Evolutionary conservation across 2,888 invertebrate genomes (phyloP).

Genomic region (Macropis europaea): DNA sequence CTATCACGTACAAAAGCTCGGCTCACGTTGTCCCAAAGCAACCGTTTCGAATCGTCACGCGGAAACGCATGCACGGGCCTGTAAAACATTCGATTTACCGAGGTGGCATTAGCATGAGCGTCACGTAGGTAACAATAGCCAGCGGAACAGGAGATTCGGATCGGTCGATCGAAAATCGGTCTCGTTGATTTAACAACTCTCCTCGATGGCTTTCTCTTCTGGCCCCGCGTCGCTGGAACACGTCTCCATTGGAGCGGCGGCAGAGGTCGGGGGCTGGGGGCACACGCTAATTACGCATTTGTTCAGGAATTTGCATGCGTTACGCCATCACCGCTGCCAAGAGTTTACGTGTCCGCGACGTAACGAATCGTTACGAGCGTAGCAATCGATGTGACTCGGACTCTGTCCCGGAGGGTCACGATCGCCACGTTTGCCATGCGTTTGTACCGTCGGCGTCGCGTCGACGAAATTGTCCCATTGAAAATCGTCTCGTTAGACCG

Average conservation of each 20-base stretch:
- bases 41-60: background rate
- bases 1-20: constrained; percentile 28
- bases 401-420: constrained; percentile 24
- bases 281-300: constrained; percentile 74
- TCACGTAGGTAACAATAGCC: constrained; percentile 56
- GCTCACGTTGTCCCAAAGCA: background rate
- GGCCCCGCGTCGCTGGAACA: background rate
- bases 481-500: constrained; percentile 47
- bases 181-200: constrained; percentile 64
- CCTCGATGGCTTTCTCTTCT: constrained; percentile 24
- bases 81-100: constrained; percentile 56
- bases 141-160: background rate
- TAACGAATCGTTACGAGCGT: constrained; percentile 65
- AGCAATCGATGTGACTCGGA: background rate
- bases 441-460: constrained; percentile 8
- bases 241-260: constrained; percentile 21
- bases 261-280: no score
- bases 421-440: constrained; percentile 22
- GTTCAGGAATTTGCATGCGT: constrained; percentile 73
- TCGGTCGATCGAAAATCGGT: constrained; percentile 63
- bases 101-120: constrained; percentile 58
- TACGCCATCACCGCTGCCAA: constrained; percentile 55
- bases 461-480: constrained; percentile 41
- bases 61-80: constrained; percentile 42
- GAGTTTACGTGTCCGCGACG: constrained; percentile 56